These are phyloP conservation scores for Nylanderia fulva DNA, from an alignment of 1,140 invertebrate species.

Conservation along the genomic window DNA sequence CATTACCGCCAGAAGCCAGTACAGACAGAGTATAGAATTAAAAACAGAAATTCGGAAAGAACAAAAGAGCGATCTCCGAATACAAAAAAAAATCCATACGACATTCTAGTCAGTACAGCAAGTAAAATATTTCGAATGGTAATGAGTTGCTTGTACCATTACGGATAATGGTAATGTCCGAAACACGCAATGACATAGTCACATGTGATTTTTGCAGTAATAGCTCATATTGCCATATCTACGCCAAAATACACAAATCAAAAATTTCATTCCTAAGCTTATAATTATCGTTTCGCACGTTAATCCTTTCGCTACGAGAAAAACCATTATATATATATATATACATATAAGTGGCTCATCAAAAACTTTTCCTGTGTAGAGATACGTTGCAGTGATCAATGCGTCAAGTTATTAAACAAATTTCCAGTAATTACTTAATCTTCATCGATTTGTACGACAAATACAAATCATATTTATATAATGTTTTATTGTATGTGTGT, in stretches of 20 bases:
- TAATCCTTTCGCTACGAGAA: slow-evolving; percentile 36
- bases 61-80: slow-evolving; percentile 57
- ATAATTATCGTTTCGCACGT: slow-evolving; percentile 8
- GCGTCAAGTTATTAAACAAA: slow-evolving; percentile 12
- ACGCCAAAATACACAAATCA: slow-evolving; percentile 3
- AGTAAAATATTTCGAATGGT: slow-evolving; percentile 68
- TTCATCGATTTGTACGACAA: neutral
- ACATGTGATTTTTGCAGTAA: neutral
- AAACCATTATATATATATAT: neutral
- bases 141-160: slow-evolving; percentile 43
- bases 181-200: slow-evolving; percentile 28
- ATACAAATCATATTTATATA: too few relatives aligned
- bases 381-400: neutral
- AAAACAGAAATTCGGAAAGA: slow-evolving; percentile 46
- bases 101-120: slow-evolving; percentile 57
- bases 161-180: neutral
- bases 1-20: slow-evolving; percentile 65
- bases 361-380: neutral
- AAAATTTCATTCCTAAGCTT: neutral
- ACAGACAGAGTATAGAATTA: slow-evolving; percentile 56
- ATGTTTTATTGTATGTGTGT: neutral
- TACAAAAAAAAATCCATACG: slow-evolving; percentile 41
- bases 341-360: neutral
- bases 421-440: slow-evolving; percentile 17
- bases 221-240: neutral